Base-by-base conservation (phyloP, 2,888 invertebrate genomes). In the Marronus borbonicus region DNA sequence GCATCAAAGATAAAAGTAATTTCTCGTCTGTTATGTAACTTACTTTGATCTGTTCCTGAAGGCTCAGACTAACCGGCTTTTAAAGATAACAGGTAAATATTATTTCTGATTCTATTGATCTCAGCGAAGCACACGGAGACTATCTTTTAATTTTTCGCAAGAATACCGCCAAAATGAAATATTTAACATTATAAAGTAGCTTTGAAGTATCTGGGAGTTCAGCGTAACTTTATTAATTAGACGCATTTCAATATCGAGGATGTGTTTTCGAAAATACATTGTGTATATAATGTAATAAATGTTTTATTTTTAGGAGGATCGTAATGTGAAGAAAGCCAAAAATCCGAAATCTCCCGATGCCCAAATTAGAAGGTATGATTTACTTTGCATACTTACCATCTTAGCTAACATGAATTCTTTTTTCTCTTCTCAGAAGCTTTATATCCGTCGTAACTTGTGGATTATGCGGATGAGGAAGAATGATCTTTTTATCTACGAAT, bases 261-360 rank as follows among this genome's bases (percentile, higher is more conserved):
- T 44, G 12, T 44, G 44, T 44, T 44, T 44, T 44, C 44, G 12
- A 8, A 44, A 44, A 44, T 44, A 44, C 1, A 44, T 7, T 12
- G 3, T 31, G 8, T 17, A 64, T 64, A 7, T 64, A 64, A 39
- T 31, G 12, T 36, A 70, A 14, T 24, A 24, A 50, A 10, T 69
- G 0, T 60, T 50, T 78, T 76, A 39, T 76, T 79, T 76, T 20
- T 17, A 79, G 79, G 79, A 79, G 68, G 79, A 79, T 77, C 76
- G 79, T 36, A 66, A 74, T 28, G 65, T 76, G 20, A 79, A 76
- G 55, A 55, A 49, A 10, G n/a, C 66, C 12, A 79, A 79, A 55
- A 74, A 44, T 60, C 31, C 76, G 0, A 79, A 78, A 69, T 60
- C 68, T 50, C 69, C 78, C 14, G 69, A 77, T 20, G 17, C 77